phyloP scores from a whole-genome alignment of 2,888 invertebrate species.

The Conus canariensis region DNA sequence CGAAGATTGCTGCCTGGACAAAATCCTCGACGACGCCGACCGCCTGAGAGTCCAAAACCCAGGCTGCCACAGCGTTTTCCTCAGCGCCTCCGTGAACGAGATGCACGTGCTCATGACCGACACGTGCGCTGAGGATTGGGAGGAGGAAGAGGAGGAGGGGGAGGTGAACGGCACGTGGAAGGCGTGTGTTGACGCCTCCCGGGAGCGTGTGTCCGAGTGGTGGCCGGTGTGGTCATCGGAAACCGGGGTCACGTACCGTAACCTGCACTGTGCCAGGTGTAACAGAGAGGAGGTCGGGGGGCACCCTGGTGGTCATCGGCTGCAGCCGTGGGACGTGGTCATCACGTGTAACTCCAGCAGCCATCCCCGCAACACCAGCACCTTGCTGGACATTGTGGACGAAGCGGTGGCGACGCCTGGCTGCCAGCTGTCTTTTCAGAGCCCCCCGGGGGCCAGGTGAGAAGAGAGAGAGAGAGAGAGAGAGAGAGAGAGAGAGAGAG shows the following conservation, averaged over 20 bases:
- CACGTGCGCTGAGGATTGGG: not conserved
- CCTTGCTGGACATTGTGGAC: not conserved
- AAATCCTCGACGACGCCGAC: not conserved
- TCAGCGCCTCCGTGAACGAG: not conserved
- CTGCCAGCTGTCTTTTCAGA: not conserved
- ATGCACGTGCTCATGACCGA: not conserved
- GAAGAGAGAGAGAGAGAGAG: not conserved
- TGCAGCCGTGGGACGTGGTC: not conserved
- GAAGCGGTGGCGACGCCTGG: not conserved
- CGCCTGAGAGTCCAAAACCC: not conserved
- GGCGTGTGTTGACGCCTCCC: not conserved
- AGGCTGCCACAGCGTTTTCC: not conserved
- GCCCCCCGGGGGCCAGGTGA: not conserved
- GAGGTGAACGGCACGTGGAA: not conserved
- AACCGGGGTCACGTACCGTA: slow-evolving; percentile 1
- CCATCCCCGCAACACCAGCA: not conserved
- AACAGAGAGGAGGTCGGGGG: not conserved
- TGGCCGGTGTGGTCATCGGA: not conserved
- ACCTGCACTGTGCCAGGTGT: not conserved
- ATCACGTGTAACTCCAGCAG: not conserved
- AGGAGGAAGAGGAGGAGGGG: not conserved
- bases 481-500: too few relatives aligned
- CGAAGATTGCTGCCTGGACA: not conserved
- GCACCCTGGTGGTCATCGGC: too few relatives aligned
- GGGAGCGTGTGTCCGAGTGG: not conserved